Base-by-base conservation (phyloP, 2,888 invertebrate species). In the Drosophila merina region DNA sequence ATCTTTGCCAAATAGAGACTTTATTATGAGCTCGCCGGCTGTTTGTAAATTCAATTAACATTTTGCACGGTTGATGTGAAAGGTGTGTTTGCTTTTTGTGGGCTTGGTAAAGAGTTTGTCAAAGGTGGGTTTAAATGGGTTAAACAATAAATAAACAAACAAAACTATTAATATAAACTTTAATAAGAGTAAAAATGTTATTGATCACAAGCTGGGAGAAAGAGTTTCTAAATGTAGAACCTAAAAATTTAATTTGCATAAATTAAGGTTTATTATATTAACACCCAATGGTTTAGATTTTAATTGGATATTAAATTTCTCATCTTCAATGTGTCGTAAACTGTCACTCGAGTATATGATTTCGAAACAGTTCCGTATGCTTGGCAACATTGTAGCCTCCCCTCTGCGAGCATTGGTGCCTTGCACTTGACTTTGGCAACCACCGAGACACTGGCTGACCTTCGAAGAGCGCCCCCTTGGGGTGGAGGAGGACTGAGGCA, bases 381-480 rank as follows among this genome's bases (percentile, higher is more conserved):
- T 12, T 10, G 20, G 9, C 12, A n/a, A 7, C 8, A 3, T 49
- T 49, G 4, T 8, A 12, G 14, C 20, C 12, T 2, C 33, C 45
- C 30, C 25, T 7, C 20, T 12, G 28, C 31, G 14, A 48, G 49
- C 63, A 62, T 75, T 76, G 72, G 69, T 69, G 69, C 59, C 69
- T 57, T 75, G 57, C 72, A 63, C 66, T 57, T 56, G 70, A 70
- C 68, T 68, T 68, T 70, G 49, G 50, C 66, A 49, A 51, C 49
- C 63, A 51, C 26, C 50, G 71, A 74, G 71, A 64, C 79, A 58
- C 50, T 47, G 12, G 47, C 59, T 77, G 79, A 69, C 78, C 78
- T 79, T 77, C 71, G 63, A 66, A 71, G 45, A 28, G 40, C 60
- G 54, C 58, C 67, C 48, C 44, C n/a, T 10, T 8, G 20, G 44